Base-by-base conservation (phyloP, 2,113 vertebrate genomes). In the Choloepus hoffmanni region DNA sequence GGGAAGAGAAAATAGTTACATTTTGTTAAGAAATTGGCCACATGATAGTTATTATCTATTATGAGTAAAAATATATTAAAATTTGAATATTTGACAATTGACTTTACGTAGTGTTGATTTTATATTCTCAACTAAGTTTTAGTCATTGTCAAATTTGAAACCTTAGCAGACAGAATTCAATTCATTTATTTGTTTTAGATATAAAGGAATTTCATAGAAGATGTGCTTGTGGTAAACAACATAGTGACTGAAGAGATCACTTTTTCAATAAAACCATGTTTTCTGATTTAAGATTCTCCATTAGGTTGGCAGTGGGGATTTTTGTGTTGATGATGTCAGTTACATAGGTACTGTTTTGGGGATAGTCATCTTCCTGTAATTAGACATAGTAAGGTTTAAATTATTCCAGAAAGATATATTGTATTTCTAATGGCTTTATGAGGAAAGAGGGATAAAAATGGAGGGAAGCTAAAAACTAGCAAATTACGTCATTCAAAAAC, bases 131-230 rank as follows among this genome's bases (percentile, higher is more conserved):
- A 55, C 21, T 93, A 91, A 72, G 63, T 95, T 97, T 88, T 76
- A 76, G 28, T 95, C 78, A 81, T 43, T 95, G 90, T 93, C 28
- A 94, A 93, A 95, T 90, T 70, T 93, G 74, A 90, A 96, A 70
- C 3, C 67, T 90, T 77, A 90, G 45, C 19, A 65, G 55, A 19
- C 19, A 65, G 55, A 15, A 87, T 60, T 11, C 53, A 85, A 63
- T 45, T 93, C 65, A 93, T 84, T 89, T 89, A 33, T 78, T 95
- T 36, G 55, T 85, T 90, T 96, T 92, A 85, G 30, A 77, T 7
- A 62, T 77, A 82, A 96, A 94, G 0, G 11, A 77, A 95, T 96
- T 19, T 82, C 30, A 43, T 18, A 33, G 50, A 83, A 78, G 73
- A 63, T 43, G 36, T 86, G 76, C 33, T 36, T 89, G 6, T 81